Evolutionary conservation across 2,113 vertebrate genomes (phyloP), one percentile per base, ranked within the genome.

Genomic region (Ammodytes marinus): DNA sequence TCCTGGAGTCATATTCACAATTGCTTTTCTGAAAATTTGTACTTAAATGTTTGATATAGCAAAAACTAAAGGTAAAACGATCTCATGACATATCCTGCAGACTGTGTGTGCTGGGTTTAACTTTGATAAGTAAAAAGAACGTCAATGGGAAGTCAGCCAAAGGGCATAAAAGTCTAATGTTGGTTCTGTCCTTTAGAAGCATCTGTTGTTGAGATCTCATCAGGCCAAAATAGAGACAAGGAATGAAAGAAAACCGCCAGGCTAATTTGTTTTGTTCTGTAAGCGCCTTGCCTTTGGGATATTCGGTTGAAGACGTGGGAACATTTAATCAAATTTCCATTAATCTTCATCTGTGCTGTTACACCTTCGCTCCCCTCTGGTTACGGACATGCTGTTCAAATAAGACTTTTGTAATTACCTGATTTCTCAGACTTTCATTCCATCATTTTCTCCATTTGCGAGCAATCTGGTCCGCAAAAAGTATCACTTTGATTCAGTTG

Each of bases 251-350:
- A 89, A 83, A 87, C 63, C 54, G 70, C 78, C 68, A 40, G 52
- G 70, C 50, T 91, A 84, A 91, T 93, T 91, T 89, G 87, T 87
- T 91, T 90, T 86, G 87, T 83, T 86, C 80, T 81, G 65, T 69
- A 55, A 86, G 86, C 53, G 11, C 71, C 78, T 87, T 83, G 88
- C 89, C 87, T 82, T 59, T 79, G 74, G 91, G 86, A 90, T 78
- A 76, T 78, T 83, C 81, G 15, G 74, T 77, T 87, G 83, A 87
- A 82, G 75, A 84, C 40, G 49, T 79, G 79, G 76, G 73, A 71
- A 82, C 78, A 64, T 89, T 84, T 86, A 83, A 87, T 89, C 82
- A 91, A 86, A 84, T 86, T 70, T 27, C 45, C 85, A 88, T 93
- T 88, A 81, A 89, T 88, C 88, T 92, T 84, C 78, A 77, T 88